phyloP scores from a whole-genome alignment of 2,797 vertebrate genomes.

The Anas bernieri region DNA sequence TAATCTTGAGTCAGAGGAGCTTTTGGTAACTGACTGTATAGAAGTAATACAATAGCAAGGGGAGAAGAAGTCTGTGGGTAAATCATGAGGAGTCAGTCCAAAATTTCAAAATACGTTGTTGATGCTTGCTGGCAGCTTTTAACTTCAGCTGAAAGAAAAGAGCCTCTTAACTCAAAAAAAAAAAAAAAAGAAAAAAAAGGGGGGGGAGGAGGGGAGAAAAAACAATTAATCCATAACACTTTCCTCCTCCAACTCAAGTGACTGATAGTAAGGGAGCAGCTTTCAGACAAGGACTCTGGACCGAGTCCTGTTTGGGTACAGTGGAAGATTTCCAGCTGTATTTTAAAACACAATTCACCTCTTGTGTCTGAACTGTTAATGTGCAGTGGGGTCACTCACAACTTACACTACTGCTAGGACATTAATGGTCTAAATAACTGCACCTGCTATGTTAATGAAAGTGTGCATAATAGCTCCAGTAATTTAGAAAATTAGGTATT shows the following conservation, averaged over 20 bases:
- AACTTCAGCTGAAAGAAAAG: constrained; percentile 48
- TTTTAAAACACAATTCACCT: constrained; percentile 58
- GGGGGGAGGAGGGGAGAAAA: background rate
- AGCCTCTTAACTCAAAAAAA: background rate
- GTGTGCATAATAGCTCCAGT: constrained; percentile 27
- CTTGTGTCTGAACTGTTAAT: constrained; percentile 48
- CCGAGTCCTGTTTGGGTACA: constrained; percentile 46
- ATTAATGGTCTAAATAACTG: constrained; percentile 56
- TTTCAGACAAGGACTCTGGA: constrained; percentile 44
- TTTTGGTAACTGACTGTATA: constrained; percentile 24
- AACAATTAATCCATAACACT: constrained; percentile 30
- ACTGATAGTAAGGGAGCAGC: constrained; percentile 49
- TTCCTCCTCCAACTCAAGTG: constrained; percentile 51
- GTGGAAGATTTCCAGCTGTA: constrained; percentile 63
- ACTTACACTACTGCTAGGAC: constrained; percentile 27
- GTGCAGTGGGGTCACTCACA: constrained; percentile 57
- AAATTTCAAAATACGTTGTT: constrained; percentile 46
- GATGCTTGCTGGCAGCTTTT: constrained; percentile 49
- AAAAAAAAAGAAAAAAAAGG: background rate
- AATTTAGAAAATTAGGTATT: constrained; percentile 65
- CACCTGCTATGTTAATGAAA: constrained; percentile 67
- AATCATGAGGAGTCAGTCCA: constrained; percentile 33
- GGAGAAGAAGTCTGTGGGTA: background rate
- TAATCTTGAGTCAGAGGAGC: background rate
- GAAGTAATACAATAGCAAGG: constrained; percentile 5